Base-by-base conservation (phyloP, 2,888 invertebrate genomes). In the Tinea semifulvella region DNA sequence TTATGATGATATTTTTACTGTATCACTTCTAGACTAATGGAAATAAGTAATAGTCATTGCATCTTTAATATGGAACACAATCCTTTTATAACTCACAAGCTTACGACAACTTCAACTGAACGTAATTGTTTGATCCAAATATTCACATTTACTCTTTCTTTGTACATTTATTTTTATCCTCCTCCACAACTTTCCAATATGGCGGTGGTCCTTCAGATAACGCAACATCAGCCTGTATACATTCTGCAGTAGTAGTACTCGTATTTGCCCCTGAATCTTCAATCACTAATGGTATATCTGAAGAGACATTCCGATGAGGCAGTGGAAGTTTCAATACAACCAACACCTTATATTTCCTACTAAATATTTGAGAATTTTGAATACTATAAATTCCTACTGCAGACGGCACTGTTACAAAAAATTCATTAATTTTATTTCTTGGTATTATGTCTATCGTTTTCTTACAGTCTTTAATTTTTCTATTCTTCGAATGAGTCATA, bases 231-330 rank as follows among this genome's bases (percentile, higher is more conserved):
- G n/a, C n/a, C n/a, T 26, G 26, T 22, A 22, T 8, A 22, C 8
- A 22, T 22, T 8, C 6, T 22, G 8, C 22, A 7, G 5, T 22
- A 22, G 8, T 8, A 22, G 22, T 22, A 7, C 8, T 22, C 22
- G 8, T 7, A 22, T 22, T 7, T 22, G 8, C 8, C 8, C 22
- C 17, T n/a, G 14, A 8, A n/a, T 42, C 42, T 2, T 42, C 45
- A 28, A 45, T 45, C 7, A 27, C 39, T 31, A 45, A n/a, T 11
- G 45, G 45, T n/a, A 45, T 45, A 3, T 31, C 31, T 10, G 39
- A n/a, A 14, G 17, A 17, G 20, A 16, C 31, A 13, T 45, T 40
- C 13, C 42, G 27, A 28, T 45, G 42, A 11, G 45, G 45, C 35
- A 45, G 28, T 1, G 45, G 45, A 8, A 45, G 7, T 31, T 31